Evolutionary conservation across 2,113 vertebrate genomes (phyloP).

Genomic region (Ia io): DNA sequence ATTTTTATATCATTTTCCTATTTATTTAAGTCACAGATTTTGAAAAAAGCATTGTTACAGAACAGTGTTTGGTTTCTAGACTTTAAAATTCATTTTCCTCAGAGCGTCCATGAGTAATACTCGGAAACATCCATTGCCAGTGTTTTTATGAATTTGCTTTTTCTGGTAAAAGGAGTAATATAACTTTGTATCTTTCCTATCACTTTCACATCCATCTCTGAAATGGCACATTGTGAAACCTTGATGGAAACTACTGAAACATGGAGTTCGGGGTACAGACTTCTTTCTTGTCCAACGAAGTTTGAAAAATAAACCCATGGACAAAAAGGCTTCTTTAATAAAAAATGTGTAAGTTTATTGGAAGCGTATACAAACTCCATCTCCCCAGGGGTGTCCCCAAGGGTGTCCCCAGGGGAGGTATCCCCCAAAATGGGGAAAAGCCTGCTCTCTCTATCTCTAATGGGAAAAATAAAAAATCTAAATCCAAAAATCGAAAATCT

Average conservation of each 20-base stretch:
- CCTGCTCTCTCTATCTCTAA: too few species aligned
- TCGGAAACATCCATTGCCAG: not conserved
- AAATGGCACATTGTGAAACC: not conserved
- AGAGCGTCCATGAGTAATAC: not conserved
- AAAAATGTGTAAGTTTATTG: too few species aligned
- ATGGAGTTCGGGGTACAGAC: too few species aligned
- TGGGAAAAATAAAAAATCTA: too few species aligned
- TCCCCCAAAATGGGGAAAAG: too few species aligned
- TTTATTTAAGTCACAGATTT: not conserved
- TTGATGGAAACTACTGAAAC: not conserved
- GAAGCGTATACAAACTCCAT: too few species aligned
- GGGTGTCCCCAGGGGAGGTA: too few species aligned
- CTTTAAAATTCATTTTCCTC: conserved; percentile 15
- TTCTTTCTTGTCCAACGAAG: too few species aligned
- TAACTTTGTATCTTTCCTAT: not conserved
- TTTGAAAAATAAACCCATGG: too few species aligned
- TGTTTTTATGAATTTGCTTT: conserved; percentile 27
- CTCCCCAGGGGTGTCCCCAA: too few species aligned
- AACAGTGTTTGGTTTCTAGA: not conserved
- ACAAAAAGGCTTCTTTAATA: too few species aligned
- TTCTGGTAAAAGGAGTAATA: not conserved
- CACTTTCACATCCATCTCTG: not conserved
- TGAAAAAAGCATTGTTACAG: not conserved
- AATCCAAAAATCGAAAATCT: too few species aligned
- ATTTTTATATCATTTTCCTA: not conserved